Evolutionary conservation across 1,140 invertebrate genomes (phyloP).

Genomic region (Hermetia illucens): DNA sequence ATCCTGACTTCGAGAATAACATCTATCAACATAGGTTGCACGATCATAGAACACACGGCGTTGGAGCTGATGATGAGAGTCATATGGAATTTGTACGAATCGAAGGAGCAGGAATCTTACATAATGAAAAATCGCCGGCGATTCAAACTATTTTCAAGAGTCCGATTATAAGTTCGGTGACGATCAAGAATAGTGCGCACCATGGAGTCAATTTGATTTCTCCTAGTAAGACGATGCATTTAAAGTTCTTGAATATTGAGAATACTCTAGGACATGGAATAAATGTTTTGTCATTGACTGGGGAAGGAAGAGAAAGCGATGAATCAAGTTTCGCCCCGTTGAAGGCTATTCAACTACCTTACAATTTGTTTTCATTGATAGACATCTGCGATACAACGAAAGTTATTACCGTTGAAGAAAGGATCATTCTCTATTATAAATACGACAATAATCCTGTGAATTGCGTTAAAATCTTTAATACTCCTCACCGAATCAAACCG

Average conservation of each 20-base stretch:
- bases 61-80: conserved; percentile 51
- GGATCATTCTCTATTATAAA: conserved; percentile 90
- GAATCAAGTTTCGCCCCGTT: conserved; percentile 77
- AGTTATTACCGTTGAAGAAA: conserved; percentile 76
- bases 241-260: conserved; percentile 56
- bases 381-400: conserved; percentile 94
- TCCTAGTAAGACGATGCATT: conserved; percentile 60
- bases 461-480: conserved; percentile 95
- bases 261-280: conserved; percentile 81
- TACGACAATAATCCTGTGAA: conserved; percentile 93
- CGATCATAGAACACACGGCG: conserved; percentile 61
- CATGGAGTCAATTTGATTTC: conserved; percentile 88
- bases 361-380: conserved; percentile 87
- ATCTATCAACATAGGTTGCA: conserved; percentile 69
- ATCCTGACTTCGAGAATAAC: conserved; percentile 76
- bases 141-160: conserved; percentile 77
- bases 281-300: conserved; percentile 76
- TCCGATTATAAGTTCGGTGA: conserved; percentile 68
- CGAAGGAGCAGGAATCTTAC: conserved; percentile 87
- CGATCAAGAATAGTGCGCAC: conserved; percentile 69
- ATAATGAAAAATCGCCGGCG: conserved; percentile 88
- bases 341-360: conserved; percentile 74
- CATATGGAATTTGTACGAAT: conserved; percentile 73
- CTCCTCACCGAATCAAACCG: conserved; percentile 64
- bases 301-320: conserved; percentile 78